phyloP scores from a whole-genome alignment of 2,113 vertebrate genomes.

The Coryphaenoides rupestris region DNA sequence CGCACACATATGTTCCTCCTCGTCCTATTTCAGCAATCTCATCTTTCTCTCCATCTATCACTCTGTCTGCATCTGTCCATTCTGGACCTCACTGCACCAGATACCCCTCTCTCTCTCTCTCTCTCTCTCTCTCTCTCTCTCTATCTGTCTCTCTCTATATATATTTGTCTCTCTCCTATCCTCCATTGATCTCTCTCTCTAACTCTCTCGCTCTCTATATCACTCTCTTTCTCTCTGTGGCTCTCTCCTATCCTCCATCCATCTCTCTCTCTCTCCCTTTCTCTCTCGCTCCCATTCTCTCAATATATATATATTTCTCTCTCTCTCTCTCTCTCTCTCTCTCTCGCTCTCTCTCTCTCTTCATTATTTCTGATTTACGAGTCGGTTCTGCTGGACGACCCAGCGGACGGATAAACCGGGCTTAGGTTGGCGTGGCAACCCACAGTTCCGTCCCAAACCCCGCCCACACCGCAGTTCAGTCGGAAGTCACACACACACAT shows the following conservation, averaged over 20 bases:
- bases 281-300: too few species aligned
- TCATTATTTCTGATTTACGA: conserved; percentile 75
- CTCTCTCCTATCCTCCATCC: background rate
- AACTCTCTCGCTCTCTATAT: conserved; percentile 1
- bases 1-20: too few species aligned
- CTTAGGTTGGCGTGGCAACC: conserved; percentile 54
- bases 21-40: too few species aligned
- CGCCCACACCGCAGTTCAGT: conserved; percentile 47
- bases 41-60: too few species aligned
- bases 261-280: conserved; percentile 10
- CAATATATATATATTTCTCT: too few species aligned
- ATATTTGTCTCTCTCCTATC: background rate
- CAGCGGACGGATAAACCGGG: conserved; percentile 55
- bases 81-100: too few species aligned
- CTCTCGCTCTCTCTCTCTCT: conserved; percentile 27
- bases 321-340: conserved; percentile 2
- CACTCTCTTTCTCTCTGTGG: background rate
- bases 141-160: background rate
- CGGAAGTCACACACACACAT: conserved; percentile 67
- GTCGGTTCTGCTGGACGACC: conserved; percentile 61
- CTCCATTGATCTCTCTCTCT: conserved; percentile 1
- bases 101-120: background rate
- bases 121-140: background rate
- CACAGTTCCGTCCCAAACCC: conserved; percentile 25
- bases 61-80: too few species aligned